Evolutionary conservation across 2,797 vertebrate species (phyloP).

Genomic region (Epinephelus malabaricus): DNA sequence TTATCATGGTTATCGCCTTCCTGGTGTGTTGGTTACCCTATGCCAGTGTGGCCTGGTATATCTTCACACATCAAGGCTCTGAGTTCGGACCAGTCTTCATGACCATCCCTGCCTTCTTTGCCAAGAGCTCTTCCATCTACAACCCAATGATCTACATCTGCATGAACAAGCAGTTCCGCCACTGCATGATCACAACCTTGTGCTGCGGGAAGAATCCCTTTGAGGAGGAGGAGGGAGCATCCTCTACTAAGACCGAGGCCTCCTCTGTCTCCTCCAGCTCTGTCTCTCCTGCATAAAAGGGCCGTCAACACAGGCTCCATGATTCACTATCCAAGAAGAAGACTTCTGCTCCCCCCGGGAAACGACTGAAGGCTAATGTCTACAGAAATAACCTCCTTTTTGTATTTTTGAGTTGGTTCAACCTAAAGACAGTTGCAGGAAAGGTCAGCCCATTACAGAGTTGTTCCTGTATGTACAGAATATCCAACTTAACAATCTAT

Average conservation of each 20-base stretch:
- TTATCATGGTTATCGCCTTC: constrained; percentile 94
- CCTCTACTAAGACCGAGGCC: constrained; percentile 93
- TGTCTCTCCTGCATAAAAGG: constrained; percentile 94
- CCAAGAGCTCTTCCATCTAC: constrained; percentile 93
- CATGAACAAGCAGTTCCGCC: constrained; percentile 99
- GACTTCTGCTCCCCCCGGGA: constrained; percentile 81
- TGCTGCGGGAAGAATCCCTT: constrained; percentile 98
- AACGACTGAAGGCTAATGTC: constrained; percentile 84
- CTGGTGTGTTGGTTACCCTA: constrained; percentile 94
- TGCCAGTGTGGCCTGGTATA: constrained; percentile 90
- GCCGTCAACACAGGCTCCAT: constrained; percentile 33
- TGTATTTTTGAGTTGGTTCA: constrained; percentile 86
- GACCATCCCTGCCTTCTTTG: constrained; percentile 96
- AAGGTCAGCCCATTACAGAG: constrained; percentile 82
- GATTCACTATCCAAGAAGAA: constrained; percentile 74
- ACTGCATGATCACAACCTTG: constrained; percentile 98
- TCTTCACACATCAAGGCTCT: constrained; percentile 94
- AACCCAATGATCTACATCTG: constrained; percentile 97
- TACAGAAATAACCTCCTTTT: constrained; percentile 84
- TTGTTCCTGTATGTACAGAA: constrained; percentile 88
- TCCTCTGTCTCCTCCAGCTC: constrained; percentile 95
- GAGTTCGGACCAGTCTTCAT: constrained; percentile 96
- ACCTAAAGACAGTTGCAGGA: constrained; percentile 87
- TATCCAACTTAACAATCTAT: constrained; percentile 81
- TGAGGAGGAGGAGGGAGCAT: constrained; percentile 92